A percentile compares a stretch with the other conserved stretches of the same genome.
phyloP scores from a whole-genome alignment of 2,888 invertebrate species.

The Drosophila mulleri region DNA sequence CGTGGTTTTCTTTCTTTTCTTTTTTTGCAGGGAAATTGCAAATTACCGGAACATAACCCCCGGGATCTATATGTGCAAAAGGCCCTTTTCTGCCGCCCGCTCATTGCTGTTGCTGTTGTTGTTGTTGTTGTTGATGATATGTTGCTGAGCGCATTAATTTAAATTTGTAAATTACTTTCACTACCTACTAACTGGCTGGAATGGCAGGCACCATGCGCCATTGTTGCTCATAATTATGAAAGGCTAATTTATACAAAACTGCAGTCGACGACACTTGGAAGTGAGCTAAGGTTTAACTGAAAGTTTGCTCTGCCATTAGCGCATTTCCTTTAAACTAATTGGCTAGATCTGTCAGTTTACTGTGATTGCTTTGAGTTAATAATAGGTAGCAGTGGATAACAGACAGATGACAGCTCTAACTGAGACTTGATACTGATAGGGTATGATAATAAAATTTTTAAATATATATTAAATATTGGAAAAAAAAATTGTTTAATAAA shows the following conservation, averaged over 20 bases:
- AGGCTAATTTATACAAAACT: conserved; percentile 38
- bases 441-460: no score
- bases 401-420: no score
- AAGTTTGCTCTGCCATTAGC: conserved; percentile 1
- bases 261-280: conserved; percentile 19
- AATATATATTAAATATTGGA: no score
- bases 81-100: conserved; percentile 43
- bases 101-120: not conserved
- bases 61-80: conserved; percentile 53
- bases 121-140: conserved; percentile 4
- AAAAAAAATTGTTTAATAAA: no score
- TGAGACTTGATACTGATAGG: no score
- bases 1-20: conserved; percentile 3
- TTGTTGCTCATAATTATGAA: conserved; percentile 62
- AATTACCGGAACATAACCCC: conserved; percentile 73
- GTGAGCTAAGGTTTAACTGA: conserved; percentile 13
- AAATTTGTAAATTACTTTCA: conserved; percentile 72
- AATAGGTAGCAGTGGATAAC: not conserved
- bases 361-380: not conserved
- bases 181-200: conserved; percentile 53
- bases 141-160: conserved; percentile 56
- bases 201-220: conserved; percentile 28
- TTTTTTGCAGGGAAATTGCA: conserved; percentile 67
- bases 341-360: conserved; percentile 2
- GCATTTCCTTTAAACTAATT: conserved; percentile 30